Base-by-base conservation (phyloP, 2,888 invertebrate species). In the Trichopoda pennipes region DNA sequence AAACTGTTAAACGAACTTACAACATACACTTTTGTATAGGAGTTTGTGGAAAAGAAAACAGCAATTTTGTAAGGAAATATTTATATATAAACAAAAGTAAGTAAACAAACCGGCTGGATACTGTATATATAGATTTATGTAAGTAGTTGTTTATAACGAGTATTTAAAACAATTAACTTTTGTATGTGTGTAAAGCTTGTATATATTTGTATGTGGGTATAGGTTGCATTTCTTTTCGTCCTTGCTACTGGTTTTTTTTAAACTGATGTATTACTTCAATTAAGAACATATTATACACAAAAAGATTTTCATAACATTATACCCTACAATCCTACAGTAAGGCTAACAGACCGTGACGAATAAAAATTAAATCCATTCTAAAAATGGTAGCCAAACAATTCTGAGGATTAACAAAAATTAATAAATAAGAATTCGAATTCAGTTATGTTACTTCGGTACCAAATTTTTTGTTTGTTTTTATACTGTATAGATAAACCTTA, bases 81-180 rank as follows among this genome's bases (percentile, higher is more conserved):
- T 21, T 42, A 69, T 68, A 68, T 73, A 51, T 28, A 58, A 35
- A 76, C 76, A 77, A 73, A 81, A 77, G 73, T 68, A 81, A 63
- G 49, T 81, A 77, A 81, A 77, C 81, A 72, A 76, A 73, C 76
- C 73, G 81, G 58, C 81, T 77, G 81, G 72, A 81, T 81, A 77
- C 72, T 68, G 12, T 76, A 23, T 12, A 68, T 61, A 58, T 64
- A 58, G 49, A 77, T 60, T 38, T 56, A 28, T 55, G 72, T 38
- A 17, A 51, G 23, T 23, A 38, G n/a, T 10, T 47, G 19, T 49
- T 12, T 35, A 17, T 70, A n/a, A 38, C 38, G 19, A 55, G 51
- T 38, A 23, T 10, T 38, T 14, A 35, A n/a, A 63, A 32, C 17
- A 64, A 66, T 64, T 49, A n/a, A 10, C 17, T 28, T 47, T 44